A percentile compares a stretch with the other conserved stretches of the same genome.
phyloP scores from a whole-genome alignment of 2,888 invertebrate genomes.

The Bimastos eiseni region DNA sequence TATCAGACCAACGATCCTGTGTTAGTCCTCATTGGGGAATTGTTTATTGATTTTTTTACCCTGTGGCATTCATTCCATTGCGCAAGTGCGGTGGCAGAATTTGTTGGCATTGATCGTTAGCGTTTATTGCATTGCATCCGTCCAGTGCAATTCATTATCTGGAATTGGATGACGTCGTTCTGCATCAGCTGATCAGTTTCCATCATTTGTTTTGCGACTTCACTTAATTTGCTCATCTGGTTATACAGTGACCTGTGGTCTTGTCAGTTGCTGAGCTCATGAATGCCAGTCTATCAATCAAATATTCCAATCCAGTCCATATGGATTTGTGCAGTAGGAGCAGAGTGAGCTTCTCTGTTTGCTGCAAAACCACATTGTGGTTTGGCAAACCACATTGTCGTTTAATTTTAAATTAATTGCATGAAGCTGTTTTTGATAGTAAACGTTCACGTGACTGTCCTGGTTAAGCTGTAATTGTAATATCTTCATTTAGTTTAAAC shows the following conservation, averaged over 20 bases:
- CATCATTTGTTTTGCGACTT: neutral
- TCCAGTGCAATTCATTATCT: neutral
- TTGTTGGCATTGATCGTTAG: neutral
- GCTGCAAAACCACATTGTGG: neutral
- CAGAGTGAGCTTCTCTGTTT: neutral
- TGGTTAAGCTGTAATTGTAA: too few species aligned
- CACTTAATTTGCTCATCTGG: neutral
- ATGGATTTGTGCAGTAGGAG: neutral
- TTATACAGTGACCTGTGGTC: neutral
- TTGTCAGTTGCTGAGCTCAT: neutral
- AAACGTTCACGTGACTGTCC: neutral
- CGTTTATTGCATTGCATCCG: neutral
- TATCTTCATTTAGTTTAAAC: too few species aligned
- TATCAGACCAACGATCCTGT: neutral
- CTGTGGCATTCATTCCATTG: neutral
- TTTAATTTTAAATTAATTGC: neutral
- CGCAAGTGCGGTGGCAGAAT: neutral
- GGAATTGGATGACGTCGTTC: neutral
- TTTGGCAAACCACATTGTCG: neutral
- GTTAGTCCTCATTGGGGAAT: neutral
- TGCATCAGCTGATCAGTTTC: neutral
- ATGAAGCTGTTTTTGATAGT: neutral
- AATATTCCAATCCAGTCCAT: neutral
- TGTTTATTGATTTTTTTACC: neutral
- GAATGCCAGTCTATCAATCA: conserved; percentile 1